phyloP scores from a whole-genome alignment of 2,888 invertebrate genomes.

The Elegia similella region DNA sequence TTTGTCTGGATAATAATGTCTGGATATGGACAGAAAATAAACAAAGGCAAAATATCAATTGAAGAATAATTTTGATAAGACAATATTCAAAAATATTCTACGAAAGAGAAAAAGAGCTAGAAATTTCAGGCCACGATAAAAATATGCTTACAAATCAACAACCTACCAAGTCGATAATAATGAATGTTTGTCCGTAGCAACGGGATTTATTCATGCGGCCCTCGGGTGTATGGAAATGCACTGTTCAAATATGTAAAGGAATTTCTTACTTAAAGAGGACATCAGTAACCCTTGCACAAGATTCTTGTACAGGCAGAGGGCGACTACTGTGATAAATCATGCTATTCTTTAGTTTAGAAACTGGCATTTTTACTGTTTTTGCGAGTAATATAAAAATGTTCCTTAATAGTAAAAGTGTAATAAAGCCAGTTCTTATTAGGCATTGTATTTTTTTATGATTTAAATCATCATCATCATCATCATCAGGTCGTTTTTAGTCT shows the following conservation, averaged over 20 bases:
- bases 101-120: not conserved
- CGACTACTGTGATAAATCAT: conserved; percentile 1
- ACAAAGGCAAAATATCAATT: too few relatives aligned
- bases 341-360: too few relatives aligned
- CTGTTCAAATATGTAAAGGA: conserved; percentile 12
- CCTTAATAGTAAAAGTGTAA: not conserved
- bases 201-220: conserved; percentile 6
- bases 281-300: conserved; percentile 2
- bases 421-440: not conserved
- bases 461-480: too few relatives aligned
- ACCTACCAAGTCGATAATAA: conserved; percentile 12
- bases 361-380: too few relatives aligned
- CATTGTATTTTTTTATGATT: too few relatives aligned
- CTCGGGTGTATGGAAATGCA: conserved; percentile 5
- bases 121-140: conserved; percentile 3
- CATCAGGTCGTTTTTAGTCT: too few relatives aligned
- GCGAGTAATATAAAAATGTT: too few relatives aligned
- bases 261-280: not conserved
- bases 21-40: too few relatives aligned
- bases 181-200: conserved; percentile 11
- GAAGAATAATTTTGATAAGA: too few relatives aligned
- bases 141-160: conserved; percentile 38
- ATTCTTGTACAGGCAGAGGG: not conserved
- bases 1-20: too few relatives aligned
- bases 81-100: too few relatives aligned